Evolutionary conservation across 2,797 vertebrate species (phyloP).

Genomic region (Spea hammondii): DNA sequence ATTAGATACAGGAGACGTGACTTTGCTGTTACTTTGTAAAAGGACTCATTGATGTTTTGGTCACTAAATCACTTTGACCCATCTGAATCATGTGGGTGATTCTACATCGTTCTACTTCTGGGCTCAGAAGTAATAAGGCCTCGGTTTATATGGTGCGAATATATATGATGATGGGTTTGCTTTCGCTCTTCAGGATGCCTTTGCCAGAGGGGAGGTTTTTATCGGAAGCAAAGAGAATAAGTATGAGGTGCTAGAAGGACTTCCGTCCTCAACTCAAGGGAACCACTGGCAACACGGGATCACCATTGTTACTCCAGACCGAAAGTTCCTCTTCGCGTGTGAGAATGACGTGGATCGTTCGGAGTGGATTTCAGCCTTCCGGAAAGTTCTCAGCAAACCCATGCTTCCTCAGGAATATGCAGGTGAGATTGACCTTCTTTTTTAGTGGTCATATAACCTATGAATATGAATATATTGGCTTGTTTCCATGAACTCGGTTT

Average conservation of each 20-base stretch:
- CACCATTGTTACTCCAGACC: conserved; percentile 90
- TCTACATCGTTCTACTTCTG: background rate
- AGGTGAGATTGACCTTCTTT: conserved; percentile 68
- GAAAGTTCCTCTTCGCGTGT: conserved; percentile 92
- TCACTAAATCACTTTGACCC: too few relatives aligned
- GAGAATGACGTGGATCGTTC: conserved; percentile 86
- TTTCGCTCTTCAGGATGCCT: conserved; percentile 80
- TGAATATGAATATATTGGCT: too few relatives aligned
- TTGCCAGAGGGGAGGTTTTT: conserved; percentile 92
- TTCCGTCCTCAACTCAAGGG: conserved; percentile 84
- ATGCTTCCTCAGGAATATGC: conserved; percentile 98
- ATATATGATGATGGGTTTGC: background rate
- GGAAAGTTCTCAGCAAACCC: conserved; percentile 87
- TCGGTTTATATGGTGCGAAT: background rate
- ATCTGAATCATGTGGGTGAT: too few relatives aligned
- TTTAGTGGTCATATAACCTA: background rate
- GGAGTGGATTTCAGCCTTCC: conserved; percentile 90
- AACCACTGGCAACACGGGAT: conserved; percentile 90
- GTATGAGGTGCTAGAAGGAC: conserved; percentile 86
- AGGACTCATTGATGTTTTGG: too few relatives aligned
- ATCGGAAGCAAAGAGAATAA: conserved; percentile 93
- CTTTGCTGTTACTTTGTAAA: too few relatives aligned
- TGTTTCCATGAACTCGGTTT: too few relatives aligned
- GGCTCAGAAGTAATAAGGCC: background rate
- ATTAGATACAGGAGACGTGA: too few relatives aligned